These are phyloP conservation scores for Anthrax anthrax DNA, from an alignment of 2,888 invertebrate genomes.

Conservation along the genomic window DNA sequence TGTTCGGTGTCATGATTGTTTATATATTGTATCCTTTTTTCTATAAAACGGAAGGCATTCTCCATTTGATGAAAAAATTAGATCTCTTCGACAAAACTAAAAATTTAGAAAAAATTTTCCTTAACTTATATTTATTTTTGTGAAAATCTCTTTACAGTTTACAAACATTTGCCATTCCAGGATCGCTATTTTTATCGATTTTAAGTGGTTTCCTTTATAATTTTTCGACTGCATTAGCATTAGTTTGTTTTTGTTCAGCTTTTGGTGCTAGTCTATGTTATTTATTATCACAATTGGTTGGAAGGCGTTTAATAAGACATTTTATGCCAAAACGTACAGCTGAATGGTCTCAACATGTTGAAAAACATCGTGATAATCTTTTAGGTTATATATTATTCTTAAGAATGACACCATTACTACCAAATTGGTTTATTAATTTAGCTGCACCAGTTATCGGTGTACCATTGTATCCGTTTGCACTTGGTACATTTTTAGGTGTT, in stretches of 20 bases:
- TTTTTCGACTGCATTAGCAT: slow-evolving; percentile 71
- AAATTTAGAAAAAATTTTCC: no score
- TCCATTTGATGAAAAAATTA: no score
- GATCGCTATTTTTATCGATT: slow-evolving; percentile 93
- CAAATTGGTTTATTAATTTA: slow-evolving; percentile 96
- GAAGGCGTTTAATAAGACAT: slow-evolving; percentile 66
- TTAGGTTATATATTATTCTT: slow-evolving; percentile 95
- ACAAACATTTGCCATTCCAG: slow-evolving; percentile 99
- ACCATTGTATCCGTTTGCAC: slow-evolving; percentile 77
- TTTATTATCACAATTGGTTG: slow-evolving; percentile 78
- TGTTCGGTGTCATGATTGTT: slow-evolving; percentile 73
- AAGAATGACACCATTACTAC: slow-evolving; percentile 91
- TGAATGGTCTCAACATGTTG: slow-evolving; percentile 72
- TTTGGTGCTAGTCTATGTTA: slow-evolving; percentile 93
- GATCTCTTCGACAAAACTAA: no score
- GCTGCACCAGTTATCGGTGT: slow-evolving; percentile 95
- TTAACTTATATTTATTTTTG: no score
- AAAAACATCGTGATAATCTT: slow-evolving; percentile 74
- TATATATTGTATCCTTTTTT: slow-evolving; percentile 99
- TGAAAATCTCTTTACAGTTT: slow-evolving; percentile 60
- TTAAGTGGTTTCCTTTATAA: slow-evolving; percentile 93
- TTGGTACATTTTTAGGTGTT: slow-evolving; percentile 93
- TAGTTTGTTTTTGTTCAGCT: slow-evolving; percentile 91
- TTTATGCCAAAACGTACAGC: slow-evolving; percentile 80
- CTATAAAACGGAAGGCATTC: no score